Conservation (phyloP, 2,888 invertebrate genomes). For the Pterobdella sp. region DNA sequence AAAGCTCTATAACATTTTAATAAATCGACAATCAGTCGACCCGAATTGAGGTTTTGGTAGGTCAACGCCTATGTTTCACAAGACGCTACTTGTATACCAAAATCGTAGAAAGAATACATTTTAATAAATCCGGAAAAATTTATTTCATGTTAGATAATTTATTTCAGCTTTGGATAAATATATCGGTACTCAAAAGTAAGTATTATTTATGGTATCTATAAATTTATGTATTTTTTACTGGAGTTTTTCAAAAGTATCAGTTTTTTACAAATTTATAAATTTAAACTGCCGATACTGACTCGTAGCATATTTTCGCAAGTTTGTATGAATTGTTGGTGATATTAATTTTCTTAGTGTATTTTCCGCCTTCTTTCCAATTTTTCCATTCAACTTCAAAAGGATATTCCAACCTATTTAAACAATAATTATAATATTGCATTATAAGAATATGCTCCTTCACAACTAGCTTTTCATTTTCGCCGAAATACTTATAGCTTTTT, state of each 20-base stretch:
- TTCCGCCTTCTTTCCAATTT: background rate
- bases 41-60: background rate
- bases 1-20: too few relatives aligned
- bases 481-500: too few relatives aligned
- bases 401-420: slow-evolving; percentile 8
- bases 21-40: too few relatives aligned
- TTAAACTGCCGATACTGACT: too few relatives aligned
- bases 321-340: background rate
- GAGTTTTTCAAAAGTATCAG: too few relatives aligned
- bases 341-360: background rate
- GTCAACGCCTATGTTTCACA: background rate
- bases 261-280: too few relatives aligned
- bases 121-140: too few relatives aligned
- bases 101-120: too few relatives aligned
- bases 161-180: background rate
- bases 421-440: background rate
- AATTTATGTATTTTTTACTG: too few relatives aligned
- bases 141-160: background rate
- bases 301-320: background rate
- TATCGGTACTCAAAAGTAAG: background rate
- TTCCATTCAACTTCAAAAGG: background rate
- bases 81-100: too few relatives aligned
- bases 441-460: background rate
- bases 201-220: too few relatives aligned
- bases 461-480: too few relatives aligned